Evolutionary conservation across 2,888 invertebrate species (phyloP).

Genomic region (Brenthis daphne): DNA sequence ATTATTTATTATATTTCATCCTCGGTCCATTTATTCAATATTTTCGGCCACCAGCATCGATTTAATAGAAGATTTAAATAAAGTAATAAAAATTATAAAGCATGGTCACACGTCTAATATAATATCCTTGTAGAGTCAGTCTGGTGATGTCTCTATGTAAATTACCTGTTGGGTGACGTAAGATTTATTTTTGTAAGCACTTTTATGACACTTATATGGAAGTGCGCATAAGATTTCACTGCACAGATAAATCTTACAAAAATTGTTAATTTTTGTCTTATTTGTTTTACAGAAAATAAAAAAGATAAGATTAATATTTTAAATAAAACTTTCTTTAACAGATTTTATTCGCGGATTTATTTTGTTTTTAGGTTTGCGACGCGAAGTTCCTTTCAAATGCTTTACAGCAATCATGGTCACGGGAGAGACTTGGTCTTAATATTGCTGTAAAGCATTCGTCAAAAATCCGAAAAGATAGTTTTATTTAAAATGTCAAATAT

Average conservation of each 20-base stretch:
- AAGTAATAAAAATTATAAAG: neutral
- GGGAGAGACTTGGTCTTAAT: too few species aligned
- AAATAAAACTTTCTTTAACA: too few species aligned
- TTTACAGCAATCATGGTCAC: too few species aligned
- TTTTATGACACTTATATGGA: conserved; percentile 5
- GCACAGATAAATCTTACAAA: neutral
- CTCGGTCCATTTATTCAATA: too few species aligned
- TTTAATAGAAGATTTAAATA: neutral
- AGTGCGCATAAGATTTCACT: neutral
- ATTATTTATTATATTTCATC: too few species aligned
- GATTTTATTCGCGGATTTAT: too few species aligned
- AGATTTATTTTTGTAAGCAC: conserved; percentile 6
- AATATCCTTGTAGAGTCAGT: conserved; percentile 12
- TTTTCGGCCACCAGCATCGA: neutral
- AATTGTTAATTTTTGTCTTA: neutral
- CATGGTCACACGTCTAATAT: conserved; percentile 10
- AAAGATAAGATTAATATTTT: neutral
- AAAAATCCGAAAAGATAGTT: too few species aligned
- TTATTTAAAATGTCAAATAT: too few species aligned
- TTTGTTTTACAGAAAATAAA: neutral
- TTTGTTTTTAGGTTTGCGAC: too few species aligned
- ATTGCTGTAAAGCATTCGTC: too few species aligned
- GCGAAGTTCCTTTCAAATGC: too few species aligned
- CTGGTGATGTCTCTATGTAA: conserved; percentile 13
- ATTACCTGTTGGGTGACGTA: conserved; percentile 12